Evolutionary conservation across 2,797 vertebrate species (phyloP).

Genomic region (Smutsia temminckii): DNA sequence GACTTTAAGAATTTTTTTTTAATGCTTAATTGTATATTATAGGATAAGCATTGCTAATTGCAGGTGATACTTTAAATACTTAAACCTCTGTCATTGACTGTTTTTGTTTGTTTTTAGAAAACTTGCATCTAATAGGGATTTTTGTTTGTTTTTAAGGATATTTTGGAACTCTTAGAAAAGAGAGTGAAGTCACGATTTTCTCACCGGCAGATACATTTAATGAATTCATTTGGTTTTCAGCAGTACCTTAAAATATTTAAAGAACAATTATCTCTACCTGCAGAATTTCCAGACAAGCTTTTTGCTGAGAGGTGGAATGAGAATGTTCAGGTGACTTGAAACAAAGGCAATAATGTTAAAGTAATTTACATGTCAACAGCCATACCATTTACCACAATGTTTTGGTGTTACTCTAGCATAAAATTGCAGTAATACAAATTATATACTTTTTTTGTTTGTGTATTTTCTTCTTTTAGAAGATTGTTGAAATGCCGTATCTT

Average conservation of each 20-base stretch:
- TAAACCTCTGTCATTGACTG: neutral
- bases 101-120: neutral
- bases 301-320: conserved; percentile 93
- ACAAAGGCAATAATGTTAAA: neutral
- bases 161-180: conserved; percentile 97
- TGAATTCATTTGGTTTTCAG: conserved; percentile 88
- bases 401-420: neutral
- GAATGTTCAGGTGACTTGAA: conserved; percentile 87
- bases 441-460: neutral
- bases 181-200: conserved; percentile 98
- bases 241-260: conserved; percentile 89
- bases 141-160: conserved; percentile 87
- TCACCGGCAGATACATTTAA: conserved; percentile 95
- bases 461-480: conserved; percentile 8
- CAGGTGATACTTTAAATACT: neutral
- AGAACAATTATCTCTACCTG: conserved; percentile 89
- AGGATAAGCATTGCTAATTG: neutral
- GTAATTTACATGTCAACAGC: neutral
- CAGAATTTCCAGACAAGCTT: conserved; percentile 86
- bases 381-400: neutral
- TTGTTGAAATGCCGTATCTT: neutral
- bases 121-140: conserved; percentile 37
- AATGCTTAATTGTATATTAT: neutral
- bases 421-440: neutral
- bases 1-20: neutral